Evolutionary conservation across 2,888 invertebrate genomes (phyloP).

Genomic region (Leptinotarsa rubiginosa): DNA sequence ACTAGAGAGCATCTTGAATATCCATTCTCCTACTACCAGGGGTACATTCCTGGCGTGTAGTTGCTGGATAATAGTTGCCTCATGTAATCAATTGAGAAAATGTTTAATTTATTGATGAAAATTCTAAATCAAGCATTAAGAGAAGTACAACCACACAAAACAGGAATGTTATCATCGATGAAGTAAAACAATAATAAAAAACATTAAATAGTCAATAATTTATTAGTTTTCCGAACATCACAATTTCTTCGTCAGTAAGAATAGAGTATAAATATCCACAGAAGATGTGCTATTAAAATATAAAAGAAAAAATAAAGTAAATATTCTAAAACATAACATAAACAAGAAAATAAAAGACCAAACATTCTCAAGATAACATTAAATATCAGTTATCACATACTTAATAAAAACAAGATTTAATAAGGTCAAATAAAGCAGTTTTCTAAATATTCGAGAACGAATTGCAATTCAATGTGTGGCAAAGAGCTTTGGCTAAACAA

Average conservation of each 20-base stretch:
- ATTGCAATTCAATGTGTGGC: constrained; percentile 6
- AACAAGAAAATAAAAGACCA: constrained; percentile 37
- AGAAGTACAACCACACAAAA: too few species aligned
- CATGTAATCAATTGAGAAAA: not conserved
- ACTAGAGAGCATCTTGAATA: too few species aligned
- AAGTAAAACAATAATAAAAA: constrained; percentile 9
- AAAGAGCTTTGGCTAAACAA: constrained; percentile 10
- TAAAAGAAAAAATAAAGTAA: constrained; percentile 38
- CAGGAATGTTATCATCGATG: not conserved
- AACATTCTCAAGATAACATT: constrained; percentile 32
- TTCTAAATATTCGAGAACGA: not conserved
- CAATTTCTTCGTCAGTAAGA: constrained; percentile 43
- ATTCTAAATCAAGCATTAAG: too few species aligned
- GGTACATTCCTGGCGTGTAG: too few species aligned
- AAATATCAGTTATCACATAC: constrained; percentile 32
- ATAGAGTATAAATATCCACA: constrained; percentile 47
- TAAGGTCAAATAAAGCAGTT: constrained; percentile 20
- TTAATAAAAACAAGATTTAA: constrained; percentile 22
- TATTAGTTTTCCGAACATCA: constrained; percentile 38
- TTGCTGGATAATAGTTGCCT: too few species aligned
- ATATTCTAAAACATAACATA: constrained; percentile 41
- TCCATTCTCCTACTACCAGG: too few species aligned
- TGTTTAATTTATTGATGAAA: too few species aligned
- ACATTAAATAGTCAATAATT: constrained; percentile 37
- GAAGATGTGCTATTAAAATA: constrained; percentile 38